Evolutionary conservation across 2,888 invertebrate genomes (phyloP), one percentile per base, ranked within the genome.

Genomic region (Druceiella hillmani): DNA sequence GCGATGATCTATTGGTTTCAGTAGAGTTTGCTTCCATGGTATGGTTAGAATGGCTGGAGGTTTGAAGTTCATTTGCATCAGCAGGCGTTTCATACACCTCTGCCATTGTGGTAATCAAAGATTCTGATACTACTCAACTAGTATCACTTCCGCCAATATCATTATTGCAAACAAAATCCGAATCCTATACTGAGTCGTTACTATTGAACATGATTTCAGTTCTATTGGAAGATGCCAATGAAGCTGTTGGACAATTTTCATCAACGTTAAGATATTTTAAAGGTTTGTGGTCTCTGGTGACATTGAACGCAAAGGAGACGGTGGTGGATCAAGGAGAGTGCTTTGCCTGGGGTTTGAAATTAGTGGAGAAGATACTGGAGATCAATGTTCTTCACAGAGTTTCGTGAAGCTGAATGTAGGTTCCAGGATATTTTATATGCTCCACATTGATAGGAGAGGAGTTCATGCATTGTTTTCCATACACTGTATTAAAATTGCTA

Each of bases 1-100:
- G 31, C 16, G 16, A 31, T 31, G 31, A 31, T 15, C 31, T 31
- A 16, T 10, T 11, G 17, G 31, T 31, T 31, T 31, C 31, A 12
- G n/a, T 10, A 31, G 16, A 17, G 10, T n/a, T n/a, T n/a, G n/a
- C n/a, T n/a, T n/a, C n/a, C n/a, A n/a, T n/a, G n/a, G n/a, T n/a
- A n/a, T n/a, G n/a, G n/a, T n/a, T n/a, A n/a, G n/a, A n/a, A n/a
- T n/a, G n/a, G n/a, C n/a, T n/a, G n/a, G n/a, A n/a, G n/a, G n/a
- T n/a, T n/a, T n/a, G n/a, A n/a, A n/a, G n/a, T n/a, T n/a, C n/a
- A n/a, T n/a, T n/a, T n/a, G n/a, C n/a, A n/a, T n/a, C n/a, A n/a
- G n/a, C n/a, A n/a, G n/a, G n/a, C n/a, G n/a, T 25, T 25, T 25
- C 25, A 12, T 25, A 25, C 25, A 25, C 25, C 12, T 25, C 25